Conservation (phyloP, 92 coral and sea anemone genomes). For the Diadumene lineata region DNA sequence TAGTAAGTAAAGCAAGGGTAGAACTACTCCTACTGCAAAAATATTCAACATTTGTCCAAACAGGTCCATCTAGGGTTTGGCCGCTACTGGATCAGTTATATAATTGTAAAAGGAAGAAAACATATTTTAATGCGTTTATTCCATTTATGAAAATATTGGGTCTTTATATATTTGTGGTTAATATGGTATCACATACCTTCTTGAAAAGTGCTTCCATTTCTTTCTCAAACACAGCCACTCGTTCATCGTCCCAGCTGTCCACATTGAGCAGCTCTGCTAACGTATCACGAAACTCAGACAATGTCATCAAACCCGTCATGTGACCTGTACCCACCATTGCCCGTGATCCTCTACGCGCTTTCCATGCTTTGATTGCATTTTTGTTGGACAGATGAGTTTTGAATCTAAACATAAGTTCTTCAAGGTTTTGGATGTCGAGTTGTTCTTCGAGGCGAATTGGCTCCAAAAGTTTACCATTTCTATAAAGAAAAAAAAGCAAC, state of each 20-base stretch:
- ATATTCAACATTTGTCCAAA: no score
- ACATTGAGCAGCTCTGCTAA: conserved; percentile 67
- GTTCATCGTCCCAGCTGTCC: conserved; percentile 69
- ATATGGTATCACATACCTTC: conserved; percentile 52
- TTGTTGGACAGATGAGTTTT: conserved; percentile 73
- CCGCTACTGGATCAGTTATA: no score
- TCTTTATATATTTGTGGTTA: neutral
- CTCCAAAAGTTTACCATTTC: conserved; percentile 70
- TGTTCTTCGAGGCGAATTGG: conserved; percentile 87
- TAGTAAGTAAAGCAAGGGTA: no score
- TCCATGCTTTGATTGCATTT: conserved; percentile 71
- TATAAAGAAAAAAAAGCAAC: neutral
- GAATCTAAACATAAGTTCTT: conserved; percentile 84
- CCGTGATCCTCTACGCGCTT: conserved; percentile 62
- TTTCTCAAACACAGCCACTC: conserved; percentile 63
- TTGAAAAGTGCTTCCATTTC: conserved; percentile 81
- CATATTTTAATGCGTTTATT: no score
- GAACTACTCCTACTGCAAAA: no score
- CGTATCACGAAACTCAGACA: conserved; percentile 76
- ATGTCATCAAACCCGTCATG: conserved; percentile 79
- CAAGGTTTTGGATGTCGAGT: conserved; percentile 72
- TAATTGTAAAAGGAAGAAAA: no score
- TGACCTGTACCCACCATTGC: conserved; percentile 34
- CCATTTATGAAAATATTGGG: no score
- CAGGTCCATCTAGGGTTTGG: no score